Conservation (phyloP, 2,113 vertebrate species). For the Empidonax alnorum region DNA sequence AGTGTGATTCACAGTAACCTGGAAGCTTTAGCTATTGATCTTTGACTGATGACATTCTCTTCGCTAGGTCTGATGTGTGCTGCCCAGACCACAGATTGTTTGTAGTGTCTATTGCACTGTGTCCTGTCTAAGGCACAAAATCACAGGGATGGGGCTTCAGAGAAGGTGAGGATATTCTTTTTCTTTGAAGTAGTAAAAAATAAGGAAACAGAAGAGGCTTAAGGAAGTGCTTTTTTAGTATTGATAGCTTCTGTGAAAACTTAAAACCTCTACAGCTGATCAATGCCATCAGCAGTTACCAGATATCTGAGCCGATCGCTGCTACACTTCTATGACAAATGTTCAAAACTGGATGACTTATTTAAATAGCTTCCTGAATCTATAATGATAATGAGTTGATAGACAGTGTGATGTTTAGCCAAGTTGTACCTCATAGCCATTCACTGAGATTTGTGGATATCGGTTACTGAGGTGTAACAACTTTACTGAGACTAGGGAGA, state of each 20-base stretch:
- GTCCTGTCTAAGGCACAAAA: neutral
- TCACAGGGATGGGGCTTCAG: neutral
- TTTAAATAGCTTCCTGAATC: neutral
- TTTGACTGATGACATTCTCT: neutral
- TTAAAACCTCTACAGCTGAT: neutral
- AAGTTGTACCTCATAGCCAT: neutral
- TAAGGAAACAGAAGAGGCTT: neutral
- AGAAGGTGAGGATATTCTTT: neutral
- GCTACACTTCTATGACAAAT: neutral
- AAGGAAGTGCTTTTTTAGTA: neutral
- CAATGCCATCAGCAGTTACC: neutral
- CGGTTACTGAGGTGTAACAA: neutral
- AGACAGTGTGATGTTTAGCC: neutral
- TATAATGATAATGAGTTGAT: neutral
- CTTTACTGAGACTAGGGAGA: neutral
- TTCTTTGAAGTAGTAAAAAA: neutral
- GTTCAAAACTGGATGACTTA: neutral
- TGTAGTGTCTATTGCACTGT: neutral
- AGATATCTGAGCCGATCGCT: neutral
- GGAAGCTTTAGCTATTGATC: constrained; percentile 5
- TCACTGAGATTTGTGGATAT: neutral
- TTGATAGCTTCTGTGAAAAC: neutral
- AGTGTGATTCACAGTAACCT: constrained; percentile 10
- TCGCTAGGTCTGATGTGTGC: neutral
- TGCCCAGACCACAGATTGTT: neutral